Evolutionary conservation across 2,797 vertebrate species (phyloP).

Genomic region (Dendrocincla fuliginosa): DNA sequence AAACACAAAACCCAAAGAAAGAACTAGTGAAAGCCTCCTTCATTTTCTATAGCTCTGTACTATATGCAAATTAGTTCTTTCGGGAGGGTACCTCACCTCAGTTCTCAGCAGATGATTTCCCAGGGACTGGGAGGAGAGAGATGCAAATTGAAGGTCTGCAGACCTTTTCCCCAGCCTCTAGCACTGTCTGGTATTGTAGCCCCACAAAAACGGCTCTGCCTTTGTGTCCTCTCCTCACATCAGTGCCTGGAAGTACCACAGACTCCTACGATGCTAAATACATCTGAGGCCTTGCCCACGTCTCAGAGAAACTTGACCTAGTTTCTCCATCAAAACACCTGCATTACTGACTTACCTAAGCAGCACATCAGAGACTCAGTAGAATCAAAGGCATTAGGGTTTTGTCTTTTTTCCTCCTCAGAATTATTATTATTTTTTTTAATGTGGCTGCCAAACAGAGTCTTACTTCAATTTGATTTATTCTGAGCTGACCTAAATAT

Average conservation of each 20-base stretch:
- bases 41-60: background rate
- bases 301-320: slow-evolving; percentile 30
- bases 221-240: background rate
- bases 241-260: background rate
- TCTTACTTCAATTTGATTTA: slow-evolving; percentile 6
- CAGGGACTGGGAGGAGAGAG: background rate
- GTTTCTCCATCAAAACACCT: slow-evolving; percentile 37
- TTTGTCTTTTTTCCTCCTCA: background rate
- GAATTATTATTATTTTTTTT: background rate
- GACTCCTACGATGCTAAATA: background rate
- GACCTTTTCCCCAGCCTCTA: background rate
- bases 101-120: background rate
- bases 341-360: background rate
- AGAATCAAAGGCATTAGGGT: background rate
- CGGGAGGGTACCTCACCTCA: fast-evolving
- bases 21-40: background rate
- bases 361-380: background rate
- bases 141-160: background rate
- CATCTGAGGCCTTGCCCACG: background rate
- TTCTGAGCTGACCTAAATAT: slow-evolving; percentile 50
- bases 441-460: background rate
- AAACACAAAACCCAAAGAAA: background rate
- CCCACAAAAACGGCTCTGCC: background rate
- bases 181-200: background rate
- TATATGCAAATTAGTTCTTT: slow-evolving; percentile 3